A percentile compares a stretch with the other conserved stretches of the same genome.
phyloP scores from a whole-genome alignment of 2,797 vertebrate species.

The Cyprinella venusta region DNA sequence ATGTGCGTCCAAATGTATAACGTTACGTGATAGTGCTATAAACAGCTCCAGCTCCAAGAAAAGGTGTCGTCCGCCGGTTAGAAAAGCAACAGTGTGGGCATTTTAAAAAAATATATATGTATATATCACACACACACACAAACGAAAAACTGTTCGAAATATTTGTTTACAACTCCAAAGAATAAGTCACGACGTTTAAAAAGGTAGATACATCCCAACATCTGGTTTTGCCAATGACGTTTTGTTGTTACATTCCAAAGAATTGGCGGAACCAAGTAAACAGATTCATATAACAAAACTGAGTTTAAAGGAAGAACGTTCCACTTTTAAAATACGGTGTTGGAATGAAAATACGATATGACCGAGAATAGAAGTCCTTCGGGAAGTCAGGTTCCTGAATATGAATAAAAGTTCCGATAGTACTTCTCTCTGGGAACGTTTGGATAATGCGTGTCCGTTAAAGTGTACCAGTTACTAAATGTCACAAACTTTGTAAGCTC shows the following conservation, averaged over 20 bases:
- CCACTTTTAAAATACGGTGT: neutral
- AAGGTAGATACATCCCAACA: neutral
- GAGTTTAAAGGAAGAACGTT: neutral
- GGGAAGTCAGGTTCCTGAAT: neutral
- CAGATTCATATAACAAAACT: neutral
- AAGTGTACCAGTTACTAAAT: slow-evolving; percentile 5
- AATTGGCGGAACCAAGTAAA: neutral
- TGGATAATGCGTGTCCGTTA: neutral
- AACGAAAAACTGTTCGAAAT: neutral
- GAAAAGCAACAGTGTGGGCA: slow-evolving; percentile 60
- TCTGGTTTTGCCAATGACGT: neutral
- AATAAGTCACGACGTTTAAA: neutral
- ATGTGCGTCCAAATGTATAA: slow-evolving; percentile 45
- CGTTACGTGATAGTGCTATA: slow-evolving; percentile 70
- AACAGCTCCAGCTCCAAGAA: slow-evolving; percentile 52
- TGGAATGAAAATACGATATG: neutral
- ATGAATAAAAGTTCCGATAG: slow-evolving; percentile 1
- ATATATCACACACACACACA: neutral
- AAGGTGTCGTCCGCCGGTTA: slow-evolving; percentile 22
- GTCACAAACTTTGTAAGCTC: slow-evolving; percentile 4
- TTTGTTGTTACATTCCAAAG: neutral
- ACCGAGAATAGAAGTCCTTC: slow-evolving; percentile 14
- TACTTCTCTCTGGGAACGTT: neutral
- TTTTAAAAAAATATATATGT: slow-evolving; percentile 40
- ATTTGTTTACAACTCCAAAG: neutral